Conservation (phyloP, 2,888 invertebrate genomes). For the Drosophila phalerata region DNA sequence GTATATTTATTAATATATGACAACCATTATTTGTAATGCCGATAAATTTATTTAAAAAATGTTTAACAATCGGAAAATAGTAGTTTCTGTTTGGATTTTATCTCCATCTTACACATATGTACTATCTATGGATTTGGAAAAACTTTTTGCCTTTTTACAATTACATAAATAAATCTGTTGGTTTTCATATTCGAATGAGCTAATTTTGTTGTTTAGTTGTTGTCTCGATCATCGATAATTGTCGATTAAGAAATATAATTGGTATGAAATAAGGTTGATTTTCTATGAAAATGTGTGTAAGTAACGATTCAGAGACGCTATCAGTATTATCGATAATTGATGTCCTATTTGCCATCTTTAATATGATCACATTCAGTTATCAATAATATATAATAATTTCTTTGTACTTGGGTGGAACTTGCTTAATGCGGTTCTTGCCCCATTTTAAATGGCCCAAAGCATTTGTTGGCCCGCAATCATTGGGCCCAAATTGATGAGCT, state of each 20-base stretch:
- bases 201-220: background rate
- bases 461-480: conserved; percentile 25
- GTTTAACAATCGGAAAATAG: no score
- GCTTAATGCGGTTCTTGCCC: conserved; percentile 10
- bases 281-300: conserved; percentile 7
- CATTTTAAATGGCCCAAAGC: conserved; percentile 14
- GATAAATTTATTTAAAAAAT: no score
- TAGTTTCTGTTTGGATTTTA: no score
- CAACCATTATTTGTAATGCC: no score
- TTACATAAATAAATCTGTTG: background rate
- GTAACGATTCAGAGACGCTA: background rate
- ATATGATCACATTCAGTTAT: background rate
- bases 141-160: background rate
- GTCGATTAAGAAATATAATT: background rate
- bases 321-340: conserved; percentile 11
- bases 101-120: no score
- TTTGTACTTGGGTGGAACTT: conserved; percentile 2
- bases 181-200: background rate
- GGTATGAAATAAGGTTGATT: background rate
- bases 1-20: no score
- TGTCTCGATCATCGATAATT: background rate
- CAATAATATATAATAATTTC: conserved; percentile 6
- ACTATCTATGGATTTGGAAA: no score
- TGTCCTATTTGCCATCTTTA: background rate
- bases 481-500: conserved; percentile 52